Conservation (phyloP, 2,888 invertebrate species). For the Drosophila meridiana region DNA sequence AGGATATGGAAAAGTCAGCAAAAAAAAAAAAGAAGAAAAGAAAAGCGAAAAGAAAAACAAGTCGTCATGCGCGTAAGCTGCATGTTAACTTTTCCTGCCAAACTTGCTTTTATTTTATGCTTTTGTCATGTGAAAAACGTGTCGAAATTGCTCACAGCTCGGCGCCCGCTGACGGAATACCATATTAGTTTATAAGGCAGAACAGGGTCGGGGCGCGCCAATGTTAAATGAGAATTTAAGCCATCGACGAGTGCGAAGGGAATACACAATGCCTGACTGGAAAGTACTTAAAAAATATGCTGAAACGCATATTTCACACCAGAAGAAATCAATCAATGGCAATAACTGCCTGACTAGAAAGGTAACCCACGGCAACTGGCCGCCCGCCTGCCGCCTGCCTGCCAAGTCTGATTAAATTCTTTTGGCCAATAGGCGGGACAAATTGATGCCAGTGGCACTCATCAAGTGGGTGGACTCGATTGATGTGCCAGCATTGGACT, state of each 20-base stretch:
- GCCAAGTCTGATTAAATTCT: constrained; percentile 50
- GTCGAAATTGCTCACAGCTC: constrained; percentile 37
- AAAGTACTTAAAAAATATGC: constrained; percentile 22
- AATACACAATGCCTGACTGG: neutral
- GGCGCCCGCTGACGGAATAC: constrained; percentile 22
- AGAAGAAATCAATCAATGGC: constrained; percentile 60
- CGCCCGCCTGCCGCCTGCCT: constrained; percentile 5
- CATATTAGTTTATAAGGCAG: constrained; percentile 12
- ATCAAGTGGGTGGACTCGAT: constrained; percentile 40
- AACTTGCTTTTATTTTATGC: constrained; percentile 30
- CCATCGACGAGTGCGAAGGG: neutral
- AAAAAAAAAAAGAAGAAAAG: neutral
- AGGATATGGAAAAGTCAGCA: constrained; percentile 9
- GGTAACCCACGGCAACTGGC: constrained; percentile 55
- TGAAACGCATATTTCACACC: constrained; percentile 28
- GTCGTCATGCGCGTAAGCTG: constrained; percentile 38
- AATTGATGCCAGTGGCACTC: constrained; percentile 32
- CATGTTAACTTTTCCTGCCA: constrained; percentile 56
- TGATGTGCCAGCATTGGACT: constrained; percentile 44
- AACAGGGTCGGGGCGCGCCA: neutral
- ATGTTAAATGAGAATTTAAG: constrained; percentile 13
- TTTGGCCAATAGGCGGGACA: constrained; percentile 45
- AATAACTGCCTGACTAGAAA: constrained; percentile 40
- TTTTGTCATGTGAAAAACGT: constrained; percentile 40
- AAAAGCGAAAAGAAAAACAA: constrained; percentile 4